Base-by-base conservation (phyloP, 1,140 invertebrate genomes). In the Drosophila simulans region DNA sequence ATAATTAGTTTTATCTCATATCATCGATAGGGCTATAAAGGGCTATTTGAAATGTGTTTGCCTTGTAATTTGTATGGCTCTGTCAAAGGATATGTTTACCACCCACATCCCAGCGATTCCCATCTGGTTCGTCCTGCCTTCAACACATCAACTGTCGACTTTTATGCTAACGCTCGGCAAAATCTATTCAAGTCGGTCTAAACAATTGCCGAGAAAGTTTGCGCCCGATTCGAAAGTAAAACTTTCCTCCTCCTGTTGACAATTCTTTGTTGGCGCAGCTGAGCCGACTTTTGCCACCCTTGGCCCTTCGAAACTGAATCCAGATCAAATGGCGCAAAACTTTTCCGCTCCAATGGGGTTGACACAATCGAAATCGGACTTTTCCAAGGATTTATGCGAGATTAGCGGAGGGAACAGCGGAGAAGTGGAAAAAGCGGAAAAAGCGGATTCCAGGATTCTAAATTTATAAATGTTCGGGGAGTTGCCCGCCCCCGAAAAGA, bases 321-420 rank as follows among this genome's bases (percentile, higher is more conserved):
- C 80, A 76, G 78, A 86, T 86, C 83, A 88, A 86, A 86, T 88
- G 83, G 75, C 83, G 69, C 40, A 65, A 88, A 82, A 79, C 59
- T 89, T 88, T 77, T 86, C 58, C 70, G 64, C 74, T 68, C 62
- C 69, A 77, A 68, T 37, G 62, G 72, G 73, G 75, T 70, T 72
- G 55, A 40, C 70, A 75, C 82, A 68, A 77, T 74, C 77, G 58
- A 34, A 74, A 70, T 49, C 52, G 51, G 25, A 69, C 42, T 69
- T 55, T 69, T 27, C 22, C 25, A 55, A 58, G 65, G 70, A 64
- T 80, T 89, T 89, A 84, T 40, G 40, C 52, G 55, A 68, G 84
- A 89, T 88, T 89, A 88, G 72, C 72, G 46, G 52, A 12, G 62
- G 31, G 43, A 75, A 59, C n/a, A 71, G 57, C 27, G 42, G 42